Conservation (phyloP, 2,888 invertebrate genomes). For the Sicus ferrugineus region DNA sequence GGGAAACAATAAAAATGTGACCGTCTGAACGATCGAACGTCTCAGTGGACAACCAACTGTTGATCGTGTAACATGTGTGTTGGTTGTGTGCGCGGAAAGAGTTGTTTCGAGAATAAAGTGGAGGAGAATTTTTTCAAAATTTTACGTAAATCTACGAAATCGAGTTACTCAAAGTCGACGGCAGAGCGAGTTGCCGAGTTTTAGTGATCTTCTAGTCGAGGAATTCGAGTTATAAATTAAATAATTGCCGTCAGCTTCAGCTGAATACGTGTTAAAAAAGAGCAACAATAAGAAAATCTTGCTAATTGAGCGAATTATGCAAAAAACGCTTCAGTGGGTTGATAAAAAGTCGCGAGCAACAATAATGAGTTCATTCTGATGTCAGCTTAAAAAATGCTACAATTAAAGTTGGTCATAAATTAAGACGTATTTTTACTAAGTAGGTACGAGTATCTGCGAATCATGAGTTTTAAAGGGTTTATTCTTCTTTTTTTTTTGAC, state of each 20-base stretch:
- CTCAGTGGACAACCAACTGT: conserved; percentile 40
- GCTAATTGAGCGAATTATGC: conserved; percentile 25
- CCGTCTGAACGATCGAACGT: conserved; percentile 13
- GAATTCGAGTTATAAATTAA: conserved; percentile 28
- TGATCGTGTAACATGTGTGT: conserved; percentile 28
- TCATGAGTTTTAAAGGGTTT: no score
- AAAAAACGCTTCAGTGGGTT: neutral
- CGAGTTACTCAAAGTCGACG: no score
- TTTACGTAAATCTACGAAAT: neutral
- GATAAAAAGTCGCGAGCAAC: neutral
- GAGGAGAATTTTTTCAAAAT: no score
- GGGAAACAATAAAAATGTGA: neutral
- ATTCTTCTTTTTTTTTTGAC: no score
- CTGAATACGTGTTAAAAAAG: neutral
- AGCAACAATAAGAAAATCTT: neutral
- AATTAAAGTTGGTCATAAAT: conserved; percentile 9
- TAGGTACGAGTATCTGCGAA: no score
- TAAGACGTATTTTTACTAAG: neutral
- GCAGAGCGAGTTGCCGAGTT: no score
- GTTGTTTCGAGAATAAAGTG: no score
- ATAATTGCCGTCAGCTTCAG: conserved; percentile 18
- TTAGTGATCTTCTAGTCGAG: conserved; percentile 19
- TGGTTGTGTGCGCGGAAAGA: neutral
- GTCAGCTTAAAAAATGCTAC: neutral
- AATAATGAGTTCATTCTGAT: neutral